phyloP scores from a whole-genome alignment of 2,797 vertebrate species.

The Scomberomorus guttatus region DNA sequence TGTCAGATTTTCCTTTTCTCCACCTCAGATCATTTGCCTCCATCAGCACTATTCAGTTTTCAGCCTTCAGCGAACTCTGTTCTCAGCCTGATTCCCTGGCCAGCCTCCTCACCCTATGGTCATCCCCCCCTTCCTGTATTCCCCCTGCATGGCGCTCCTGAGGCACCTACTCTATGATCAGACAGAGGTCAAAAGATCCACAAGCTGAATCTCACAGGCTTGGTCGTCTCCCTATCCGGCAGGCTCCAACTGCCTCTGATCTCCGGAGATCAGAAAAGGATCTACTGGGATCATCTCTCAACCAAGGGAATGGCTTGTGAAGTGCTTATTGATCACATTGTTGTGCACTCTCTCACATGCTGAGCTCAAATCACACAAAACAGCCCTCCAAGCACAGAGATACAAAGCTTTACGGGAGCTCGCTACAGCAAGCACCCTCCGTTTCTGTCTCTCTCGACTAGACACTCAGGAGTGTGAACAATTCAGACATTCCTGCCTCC shows the following conservation, averaged over 20 bases:
- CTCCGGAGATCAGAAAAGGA: slow-evolving; percentile 69
- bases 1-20: slow-evolving; percentile 18
- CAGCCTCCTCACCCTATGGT: slow-evolving; percentile 21
- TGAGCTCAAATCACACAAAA: slow-evolving; percentile 73
- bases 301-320: slow-evolving; percentile 68
- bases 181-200: slow-evolving; percentile 73
- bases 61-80: slow-evolving; percentile 15
- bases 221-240: slow-evolving; percentile 39
- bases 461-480: slow-evolving; percentile 47
- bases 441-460: neutral
- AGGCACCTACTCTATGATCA: slow-evolving; percentile 64
- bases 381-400: slow-evolving; percentile 56
- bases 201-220: slow-evolving; percentile 51
- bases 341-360: slow-evolving; percentile 69
- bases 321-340: slow-evolving; percentile 85
- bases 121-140: slow-evolving; percentile 31
- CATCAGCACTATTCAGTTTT: slow-evolving; percentile 50
- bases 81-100: slow-evolving; percentile 26
- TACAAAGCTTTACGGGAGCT: slow-evolving; percentile 58
- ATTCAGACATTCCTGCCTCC: slow-evolving; percentile 53
- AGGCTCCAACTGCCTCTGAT: slow-evolving; percentile 62
- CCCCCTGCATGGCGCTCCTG: slow-evolving; percentile 34
- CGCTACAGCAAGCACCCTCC: slow-evolving; percentile 22
- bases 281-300: slow-evolving; percentile 76
- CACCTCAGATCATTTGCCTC: slow-evolving; percentile 45